A percentile compares a stretch with the other conserved stretches of the same genome.
phyloP scores from a whole-genome alignment of 1,140 invertebrate genomes.

The Caerostris darwini region DNA sequence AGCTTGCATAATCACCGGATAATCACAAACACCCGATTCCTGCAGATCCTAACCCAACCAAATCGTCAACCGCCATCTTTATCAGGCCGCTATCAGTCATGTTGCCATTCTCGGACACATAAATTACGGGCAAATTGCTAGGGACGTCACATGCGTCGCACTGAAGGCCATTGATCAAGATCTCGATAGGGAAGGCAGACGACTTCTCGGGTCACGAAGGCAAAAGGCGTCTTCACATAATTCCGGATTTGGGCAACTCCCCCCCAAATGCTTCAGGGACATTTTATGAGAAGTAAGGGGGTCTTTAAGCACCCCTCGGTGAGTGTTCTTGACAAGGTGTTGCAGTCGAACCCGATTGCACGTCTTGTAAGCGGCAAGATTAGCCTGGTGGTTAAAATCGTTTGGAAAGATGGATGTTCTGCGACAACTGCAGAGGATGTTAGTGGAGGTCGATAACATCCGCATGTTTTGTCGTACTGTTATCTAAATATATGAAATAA shows the following conservation, averaged over 20 bases:
- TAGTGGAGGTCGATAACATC: neutral
- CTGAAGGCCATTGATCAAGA: constrained; percentile 51
- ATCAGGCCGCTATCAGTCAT: constrained; percentile 47
- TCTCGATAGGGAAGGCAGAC: neutral
- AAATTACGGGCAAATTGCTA: constrained; percentile 62
- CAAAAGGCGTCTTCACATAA: constrained; percentile 48
- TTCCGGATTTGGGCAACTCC: neutral
- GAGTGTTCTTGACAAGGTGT: constrained; percentile 58
- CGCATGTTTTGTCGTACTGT: neutral
- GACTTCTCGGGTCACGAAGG: constrained; percentile 27
- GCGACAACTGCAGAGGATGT: neutral
- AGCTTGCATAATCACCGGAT: neutral
- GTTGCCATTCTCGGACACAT: constrained; percentile 54
- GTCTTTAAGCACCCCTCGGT: constrained; percentile 10
- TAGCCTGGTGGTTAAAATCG: neutral
- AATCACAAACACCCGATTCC: neutral
- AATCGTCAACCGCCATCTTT: constrained; percentile 17
- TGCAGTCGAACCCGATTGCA: neutral
- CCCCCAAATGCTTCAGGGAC: constrained; percentile 23
- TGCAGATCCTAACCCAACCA: neutral
- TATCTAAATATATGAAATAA: too few relatives aligned
- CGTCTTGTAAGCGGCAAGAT: constrained; percentile 35
- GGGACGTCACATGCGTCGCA: constrained; percentile 56
- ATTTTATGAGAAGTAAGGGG: constrained; percentile 38
- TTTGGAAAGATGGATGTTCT: neutral